phyloP scores from a whole-genome alignment of 2,113 vertebrate species.

The Sebastes fasciatus region DNA sequence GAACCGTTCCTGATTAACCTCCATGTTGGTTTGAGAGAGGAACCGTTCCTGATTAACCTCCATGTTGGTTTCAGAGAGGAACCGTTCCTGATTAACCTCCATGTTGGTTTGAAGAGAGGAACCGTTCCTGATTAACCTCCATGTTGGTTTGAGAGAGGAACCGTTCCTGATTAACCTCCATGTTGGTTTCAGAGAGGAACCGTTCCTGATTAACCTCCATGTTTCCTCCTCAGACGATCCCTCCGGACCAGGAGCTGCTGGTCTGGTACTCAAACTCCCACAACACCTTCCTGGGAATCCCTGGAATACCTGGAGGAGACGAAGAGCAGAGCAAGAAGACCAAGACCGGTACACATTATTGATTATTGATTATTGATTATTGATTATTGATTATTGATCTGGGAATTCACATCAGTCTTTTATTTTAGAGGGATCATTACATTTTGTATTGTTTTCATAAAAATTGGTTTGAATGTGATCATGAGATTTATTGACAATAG shows the following conservation, averaged over 20 bases:
- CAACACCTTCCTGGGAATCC: conserved; percentile 97
- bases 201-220: not conserved
- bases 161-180: not conserved
- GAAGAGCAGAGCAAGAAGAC: conserved; percentile 94
- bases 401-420: too few relatives aligned
- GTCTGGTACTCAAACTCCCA: conserved; percentile 98
- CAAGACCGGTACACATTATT: conserved; percentile 87
- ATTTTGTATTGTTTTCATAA: too few relatives aligned
- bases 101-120: not conserved
- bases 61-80: not conserved
- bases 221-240: conserved; percentile 89
- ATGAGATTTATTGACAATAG: too few relatives aligned
- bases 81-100: not conserved
- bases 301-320: conserved; percentile 93
- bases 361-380: not conserved
- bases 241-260: conserved; percentile 95
- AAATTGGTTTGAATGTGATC: too few relatives aligned
- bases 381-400: not conserved
- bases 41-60: not conserved
- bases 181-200: not conserved
- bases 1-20: not conserved
- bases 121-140: not conserved
- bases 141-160: not conserved
- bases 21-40: not conserved
- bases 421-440: too few relatives aligned